Conservation (phyloP, 2,888 invertebrate species). For the Heliconius hortense region DNA sequence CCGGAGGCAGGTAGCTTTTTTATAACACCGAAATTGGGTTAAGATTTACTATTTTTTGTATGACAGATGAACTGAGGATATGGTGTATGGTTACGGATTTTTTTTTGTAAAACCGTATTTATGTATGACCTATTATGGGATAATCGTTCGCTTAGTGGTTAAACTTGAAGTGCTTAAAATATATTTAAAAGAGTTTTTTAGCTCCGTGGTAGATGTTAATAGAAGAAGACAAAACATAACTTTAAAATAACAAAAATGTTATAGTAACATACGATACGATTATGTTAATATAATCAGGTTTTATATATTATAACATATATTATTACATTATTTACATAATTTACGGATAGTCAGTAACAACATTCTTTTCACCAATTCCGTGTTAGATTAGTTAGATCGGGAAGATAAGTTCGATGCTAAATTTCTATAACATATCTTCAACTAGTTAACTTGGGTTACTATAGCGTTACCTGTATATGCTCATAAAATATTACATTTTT, state of each 20-base stretch:
- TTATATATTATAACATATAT: not conserved
- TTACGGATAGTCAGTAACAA: too few species aligned
- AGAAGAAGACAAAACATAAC: not conserved
- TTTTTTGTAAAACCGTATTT: conserved; percentile 57
- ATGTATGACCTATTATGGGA: conserved; percentile 69
- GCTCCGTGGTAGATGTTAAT: not conserved
- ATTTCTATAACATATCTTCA: too few species aligned
- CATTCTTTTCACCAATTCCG: too few species aligned
- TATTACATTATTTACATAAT: too few species aligned
- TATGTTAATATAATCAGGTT: not conserved
- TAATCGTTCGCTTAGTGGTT: conserved; percentile 59
- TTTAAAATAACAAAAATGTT: not conserved
- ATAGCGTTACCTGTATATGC: too few species aligned
- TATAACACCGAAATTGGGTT: conserved; percentile 73
- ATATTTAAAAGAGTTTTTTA: not conserved
- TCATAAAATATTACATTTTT: too few species aligned
- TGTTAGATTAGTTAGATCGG: not conserved
- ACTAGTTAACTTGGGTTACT: too few species aligned
- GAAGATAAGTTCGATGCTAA: not conserved
- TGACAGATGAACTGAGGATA: conserved; percentile 66
- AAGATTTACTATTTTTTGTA: conserved; percentile 60
- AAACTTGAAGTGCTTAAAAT: conserved; percentile 36
- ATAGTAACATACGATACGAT: not conserved
- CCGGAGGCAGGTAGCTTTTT: conserved; percentile 73
- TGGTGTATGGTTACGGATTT: conserved; percentile 80